A percentile compares a stretch with the other conserved stretches of the same genome.
phyloP scores from a whole-genome alignment of 2,888 invertebrate species.

The Fabriciana adippe region DNA sequence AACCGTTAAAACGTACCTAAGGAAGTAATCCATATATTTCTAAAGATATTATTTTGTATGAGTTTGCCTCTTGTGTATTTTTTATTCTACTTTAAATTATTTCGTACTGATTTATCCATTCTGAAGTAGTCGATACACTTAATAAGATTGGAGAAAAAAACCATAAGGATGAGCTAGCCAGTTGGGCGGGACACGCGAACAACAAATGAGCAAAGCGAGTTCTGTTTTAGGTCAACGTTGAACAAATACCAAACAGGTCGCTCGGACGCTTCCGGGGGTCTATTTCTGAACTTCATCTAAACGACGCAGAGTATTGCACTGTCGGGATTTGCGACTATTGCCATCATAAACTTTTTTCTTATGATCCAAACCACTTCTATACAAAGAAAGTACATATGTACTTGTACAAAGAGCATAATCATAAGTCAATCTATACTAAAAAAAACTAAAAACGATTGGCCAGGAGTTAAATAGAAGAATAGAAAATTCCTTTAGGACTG shows the following conservation, averaged over 20 bases:
- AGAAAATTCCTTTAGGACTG: too few relatives aligned
- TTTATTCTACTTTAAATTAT: too few relatives aligned
- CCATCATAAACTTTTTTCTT: slow-evolving; percentile 31
- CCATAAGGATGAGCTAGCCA: slow-evolving; percentile 30
- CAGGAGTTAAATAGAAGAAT: too few relatives aligned
- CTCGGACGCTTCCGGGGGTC: slow-evolving; percentile 78
- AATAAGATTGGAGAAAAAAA: slow-evolving; percentile 1
- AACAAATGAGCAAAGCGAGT: slow-evolving; percentile 80
- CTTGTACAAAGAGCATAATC: too few relatives aligned
- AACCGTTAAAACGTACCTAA: too few relatives aligned
- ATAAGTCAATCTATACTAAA: too few relatives aligned
- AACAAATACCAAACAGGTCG: slow-evolving; percentile 83
- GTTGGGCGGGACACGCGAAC: slow-evolving; percentile 51
- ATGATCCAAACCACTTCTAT: slow-evolving; percentile 5
- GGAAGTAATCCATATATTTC: too few relatives aligned
- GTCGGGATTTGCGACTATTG: slow-evolving; percentile 62
- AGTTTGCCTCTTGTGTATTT: too few relatives aligned
- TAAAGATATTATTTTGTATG: too few relatives aligned
- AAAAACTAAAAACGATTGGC: too few relatives aligned
- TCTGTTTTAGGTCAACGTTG: slow-evolving; percentile 82
- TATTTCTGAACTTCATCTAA: slow-evolving; percentile 79
- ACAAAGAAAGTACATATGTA: too few relatives aligned
- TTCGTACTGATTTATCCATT: too few relatives aligned
- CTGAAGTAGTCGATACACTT: not conserved
- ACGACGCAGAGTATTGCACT: slow-evolving; percentile 62